These are phyloP conservation scores for Leptinotarsa tumamoca DNA, from an alignment of 2,888 invertebrate species.

Conservation along the genomic window DNA sequence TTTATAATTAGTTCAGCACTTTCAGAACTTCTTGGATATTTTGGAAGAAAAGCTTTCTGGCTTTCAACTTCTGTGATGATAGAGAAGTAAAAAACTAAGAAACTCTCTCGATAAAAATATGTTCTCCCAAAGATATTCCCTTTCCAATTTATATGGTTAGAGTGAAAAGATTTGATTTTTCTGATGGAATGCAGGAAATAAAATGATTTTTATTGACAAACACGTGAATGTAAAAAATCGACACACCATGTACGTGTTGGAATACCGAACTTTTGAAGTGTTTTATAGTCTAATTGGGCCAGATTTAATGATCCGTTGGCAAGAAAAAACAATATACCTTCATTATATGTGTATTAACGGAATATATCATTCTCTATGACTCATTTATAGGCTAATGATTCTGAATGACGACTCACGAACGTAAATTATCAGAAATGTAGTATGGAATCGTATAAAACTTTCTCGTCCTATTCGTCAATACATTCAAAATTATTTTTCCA, in stretches of 20 bases:
- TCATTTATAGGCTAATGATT: constrained; percentile 21
- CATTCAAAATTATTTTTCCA: constrained; percentile 22
- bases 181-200: too few species aligned
- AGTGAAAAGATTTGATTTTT: too few species aligned
- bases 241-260: background rate
- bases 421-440: constrained; percentile 2
- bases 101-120: too few species aligned
- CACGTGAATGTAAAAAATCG: background rate
- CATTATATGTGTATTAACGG: constrained; percentile 19
- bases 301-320: constrained; percentile 10
- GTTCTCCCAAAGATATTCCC: too few species aligned
- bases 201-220: too few species aligned
- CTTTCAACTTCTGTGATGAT: too few species aligned
- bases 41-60: too few species aligned
- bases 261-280: background rate
- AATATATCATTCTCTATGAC: constrained; percentile 15
- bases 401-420: background rate
- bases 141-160: too few species aligned
- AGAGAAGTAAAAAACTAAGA: too few species aligned
- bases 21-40: too few species aligned
- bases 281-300: background rate
- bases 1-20: too few species aligned
- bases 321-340: constrained; percentile 15
- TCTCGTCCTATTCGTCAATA: background rate
- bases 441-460: background rate